Evolutionary conservation across 2,797 vertebrate genomes (phyloP).

Genomic region (Pseudochirops corinnae): DNA sequence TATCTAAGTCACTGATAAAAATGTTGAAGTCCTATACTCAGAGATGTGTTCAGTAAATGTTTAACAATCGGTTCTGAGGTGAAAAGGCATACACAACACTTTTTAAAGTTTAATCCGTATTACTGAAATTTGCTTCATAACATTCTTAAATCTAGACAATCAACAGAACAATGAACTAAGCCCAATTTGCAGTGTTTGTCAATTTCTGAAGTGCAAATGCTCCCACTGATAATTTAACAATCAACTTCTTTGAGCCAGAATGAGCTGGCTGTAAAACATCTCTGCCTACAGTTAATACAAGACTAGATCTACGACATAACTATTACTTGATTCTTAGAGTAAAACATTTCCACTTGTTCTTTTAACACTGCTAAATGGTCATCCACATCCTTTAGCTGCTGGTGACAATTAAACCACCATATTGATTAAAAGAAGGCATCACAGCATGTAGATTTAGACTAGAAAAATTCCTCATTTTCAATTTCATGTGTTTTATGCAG

Average conservation of each 20-base stretch:
- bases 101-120: neutral
- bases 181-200: neutral
- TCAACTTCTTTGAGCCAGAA: neutral
- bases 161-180: neutral
- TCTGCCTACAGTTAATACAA: neutral
- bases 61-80: neutral
- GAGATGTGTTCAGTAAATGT: neutral
- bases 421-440: neutral
- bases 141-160: neutral
- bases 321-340: conserved; percentile 32
- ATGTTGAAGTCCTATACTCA: neutral
- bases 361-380: neutral
- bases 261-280: neutral
- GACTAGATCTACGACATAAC: neutral
- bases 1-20: neutral
- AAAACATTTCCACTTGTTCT: neutral
- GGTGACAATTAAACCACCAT: neutral
- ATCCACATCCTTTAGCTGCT: neutral
- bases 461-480: neutral
- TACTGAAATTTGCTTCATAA: neutral
- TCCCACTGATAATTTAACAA: neutral
- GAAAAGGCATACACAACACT: neutral
- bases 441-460: neutral
- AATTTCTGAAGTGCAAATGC: neutral
- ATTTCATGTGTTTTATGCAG: neutral